Percentiles rank a stretch among this genome's conserved stretches.
phyloP scores from a whole-genome alignment of 2,888 invertebrate species.

The Acrobeloides nanus region DNA sequence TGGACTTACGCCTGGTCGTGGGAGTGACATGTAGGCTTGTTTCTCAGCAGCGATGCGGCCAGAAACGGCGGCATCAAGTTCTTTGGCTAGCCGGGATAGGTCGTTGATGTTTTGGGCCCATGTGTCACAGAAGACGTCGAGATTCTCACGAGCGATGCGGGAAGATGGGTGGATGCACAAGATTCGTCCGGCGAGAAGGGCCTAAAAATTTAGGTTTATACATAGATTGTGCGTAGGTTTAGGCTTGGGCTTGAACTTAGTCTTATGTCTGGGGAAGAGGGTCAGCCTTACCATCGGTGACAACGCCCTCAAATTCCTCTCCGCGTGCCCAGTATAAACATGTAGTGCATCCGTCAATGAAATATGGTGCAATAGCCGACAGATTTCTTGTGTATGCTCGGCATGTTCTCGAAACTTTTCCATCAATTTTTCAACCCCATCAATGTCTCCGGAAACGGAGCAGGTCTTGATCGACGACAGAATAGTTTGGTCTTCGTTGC shows the following conservation, averaged over 20 bases:
- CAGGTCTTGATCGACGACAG: slow-evolving; percentile 53
- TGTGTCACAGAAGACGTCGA: slow-evolving; percentile 64
- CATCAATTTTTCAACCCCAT: slow-evolving; percentile 82
- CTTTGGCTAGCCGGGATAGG: slow-evolving; percentile 63
- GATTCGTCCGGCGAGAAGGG: slow-evolving; percentile 84
- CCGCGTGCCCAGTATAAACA: slow-evolving; percentile 89
- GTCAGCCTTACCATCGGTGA: slow-evolving; percentile 69
- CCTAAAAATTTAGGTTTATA: slow-evolving; percentile 54
- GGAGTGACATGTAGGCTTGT: slow-evolving; percentile 83
- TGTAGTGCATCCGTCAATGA: slow-evolving; percentile 86
- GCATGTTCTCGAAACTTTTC: slow-evolving; percentile 92
- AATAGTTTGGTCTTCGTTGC: slow-evolving; percentile 58
- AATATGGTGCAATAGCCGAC: slow-evolving; percentile 89
- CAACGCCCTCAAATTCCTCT: slow-evolving; percentile 85
- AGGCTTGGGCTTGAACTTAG: not conserved
- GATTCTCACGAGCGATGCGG: slow-evolving; percentile 89
- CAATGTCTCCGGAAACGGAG: slow-evolving; percentile 71
- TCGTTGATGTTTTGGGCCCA: slow-evolving; percentile 63
- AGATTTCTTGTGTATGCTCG: slow-evolving; percentile 91
- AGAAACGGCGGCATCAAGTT: slow-evolving; percentile 49
- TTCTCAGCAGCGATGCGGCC: slow-evolving; percentile 60
- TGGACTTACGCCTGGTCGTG: slow-evolving; percentile 72
- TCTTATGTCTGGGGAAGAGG: too few relatives aligned
- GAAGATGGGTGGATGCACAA: slow-evolving; percentile 82
- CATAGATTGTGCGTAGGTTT: not conserved